Conservation (phyloP, 2,113 vertebrate species). For the Albula goreensis region DNA sequence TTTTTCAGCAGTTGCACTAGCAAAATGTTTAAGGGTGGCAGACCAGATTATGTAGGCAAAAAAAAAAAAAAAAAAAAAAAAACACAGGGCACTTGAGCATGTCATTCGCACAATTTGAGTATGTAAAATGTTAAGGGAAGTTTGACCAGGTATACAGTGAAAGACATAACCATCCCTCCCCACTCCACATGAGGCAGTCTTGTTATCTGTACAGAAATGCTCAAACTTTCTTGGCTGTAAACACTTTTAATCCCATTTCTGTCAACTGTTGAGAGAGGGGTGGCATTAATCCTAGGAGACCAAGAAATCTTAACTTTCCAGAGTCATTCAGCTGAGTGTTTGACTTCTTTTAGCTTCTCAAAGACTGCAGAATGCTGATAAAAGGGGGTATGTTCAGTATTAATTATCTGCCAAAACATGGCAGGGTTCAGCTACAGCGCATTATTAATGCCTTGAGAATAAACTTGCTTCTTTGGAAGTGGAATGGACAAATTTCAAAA, state of each 20-base stretch:
- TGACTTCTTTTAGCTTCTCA: neutral
- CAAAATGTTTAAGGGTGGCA: no score
- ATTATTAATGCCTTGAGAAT: constrained; percentile 66
- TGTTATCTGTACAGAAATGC: neutral
- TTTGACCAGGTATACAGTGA: neutral
- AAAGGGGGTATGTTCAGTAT: constrained; percentile 70
- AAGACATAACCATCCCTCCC: no score
- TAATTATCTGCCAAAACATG: constrained; percentile 70
- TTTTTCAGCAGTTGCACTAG: no score
- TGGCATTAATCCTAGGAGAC: neutral
- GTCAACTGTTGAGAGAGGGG: constrained; percentile 50
- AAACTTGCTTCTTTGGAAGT: constrained; percentile 61
- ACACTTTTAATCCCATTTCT: constrained; percentile 42
- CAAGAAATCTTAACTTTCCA: neutral
- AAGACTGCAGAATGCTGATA: constrained; percentile 65
- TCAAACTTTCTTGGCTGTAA: neutral
- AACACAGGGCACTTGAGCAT: no score
- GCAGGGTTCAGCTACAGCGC: constrained; percentile 61
- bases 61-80: no score
- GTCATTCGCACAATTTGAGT: no score
- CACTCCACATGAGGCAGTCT: neutral
- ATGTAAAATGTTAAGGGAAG: neutral
- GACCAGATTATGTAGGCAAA: no score
- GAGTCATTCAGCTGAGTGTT: neutral
- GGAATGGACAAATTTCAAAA: constrained; percentile 69